A percentile compares a stretch with the other conserved stretches of the same genome.
These are phyloP conservation scores for Dasypus novemcinctus DNA, from an alignment of 2,113 vertebrate species.

Conservation along the genomic window DNA sequence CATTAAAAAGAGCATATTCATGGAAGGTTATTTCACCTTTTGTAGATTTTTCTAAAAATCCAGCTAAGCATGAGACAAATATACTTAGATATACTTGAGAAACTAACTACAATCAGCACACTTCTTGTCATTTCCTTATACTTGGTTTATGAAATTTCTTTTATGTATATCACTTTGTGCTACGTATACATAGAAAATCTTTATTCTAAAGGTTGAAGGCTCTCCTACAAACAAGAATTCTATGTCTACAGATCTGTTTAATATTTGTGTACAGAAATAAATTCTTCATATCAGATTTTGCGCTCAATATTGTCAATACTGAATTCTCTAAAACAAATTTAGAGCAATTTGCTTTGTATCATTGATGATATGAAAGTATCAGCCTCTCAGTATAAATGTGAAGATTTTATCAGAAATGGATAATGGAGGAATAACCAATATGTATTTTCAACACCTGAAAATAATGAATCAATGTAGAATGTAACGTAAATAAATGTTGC, in stretches of 20 bases:
- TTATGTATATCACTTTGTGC: not conserved
- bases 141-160: not conserved
- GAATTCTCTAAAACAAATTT: conserved; percentile 4
- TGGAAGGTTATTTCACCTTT: not conserved
- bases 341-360: not conserved
- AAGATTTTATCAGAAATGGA: not conserved
- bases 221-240: not conserved
- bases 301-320: not conserved
- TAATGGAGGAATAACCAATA: not conserved
- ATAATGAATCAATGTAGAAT: not conserved
- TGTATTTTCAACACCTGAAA: not conserved
- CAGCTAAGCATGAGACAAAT: not conserved
- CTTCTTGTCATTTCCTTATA: not conserved
- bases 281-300: not conserved
- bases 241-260: not conserved
- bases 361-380: not conserved
- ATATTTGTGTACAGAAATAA: not conserved
- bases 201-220: not conserved
- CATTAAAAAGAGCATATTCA: not conserved
- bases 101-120: not conserved
- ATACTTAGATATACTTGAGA: not conserved
- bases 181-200: not conserved
- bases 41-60: not conserved
- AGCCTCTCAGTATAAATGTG: not conserved
- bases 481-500: not conserved